Base-by-base conservation (phyloP, 2,113 vertebrate genomes). In the Cepphus grylle region DNA sequence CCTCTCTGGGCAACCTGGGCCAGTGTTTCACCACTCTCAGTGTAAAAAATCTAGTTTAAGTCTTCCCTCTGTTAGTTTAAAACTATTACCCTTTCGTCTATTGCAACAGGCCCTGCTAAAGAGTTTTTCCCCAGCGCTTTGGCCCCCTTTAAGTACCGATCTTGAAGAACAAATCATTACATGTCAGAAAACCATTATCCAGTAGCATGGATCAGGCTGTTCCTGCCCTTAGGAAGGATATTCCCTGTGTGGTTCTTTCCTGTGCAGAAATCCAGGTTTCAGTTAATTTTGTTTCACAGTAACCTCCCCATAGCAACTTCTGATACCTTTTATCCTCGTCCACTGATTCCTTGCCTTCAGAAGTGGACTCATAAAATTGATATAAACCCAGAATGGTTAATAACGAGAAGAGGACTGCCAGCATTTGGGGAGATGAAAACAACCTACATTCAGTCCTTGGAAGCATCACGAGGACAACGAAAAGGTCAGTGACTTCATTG, bases 401-500 rank as follows among this genome's bases (percentile, higher is more conserved):
- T 80, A 81, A 13, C 0, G 2, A 32, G 30, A 79, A 38, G 4
- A 73, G 11, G 62, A 59, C 58, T 82, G 62, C 3, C 20, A 65
- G 49, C 26, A 52, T 58, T 77, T 85, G 29, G 11, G 34, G 45
- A 90, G 19, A 11, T 59, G 45, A 72, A 91, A 95, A 25, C 40
- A 91, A 40, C 38, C 20, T 47, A 58, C 21, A 38, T 56, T 81
- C 49, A 69, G 22, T 47, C 61, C 36, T 87, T 72, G 73, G 50
- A 94, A 91, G 49, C 53, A 89, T 77, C 62, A 66, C 59, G 58
- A 96, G 86, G 62, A 94, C 74, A 88, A 81, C 2, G 1, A 91
- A 93, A 96, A 94, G 63, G 89, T 91, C 95, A 97, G 55, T 85
- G 78, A 53, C 53, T 97, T 96, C 86, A 95, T 89, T 90, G 94